Evolutionary conservation across 2,888 invertebrate genomes (phyloP), one percentile per base, ranked within the genome.

Genomic region (Dasypogon diadema): DNA sequence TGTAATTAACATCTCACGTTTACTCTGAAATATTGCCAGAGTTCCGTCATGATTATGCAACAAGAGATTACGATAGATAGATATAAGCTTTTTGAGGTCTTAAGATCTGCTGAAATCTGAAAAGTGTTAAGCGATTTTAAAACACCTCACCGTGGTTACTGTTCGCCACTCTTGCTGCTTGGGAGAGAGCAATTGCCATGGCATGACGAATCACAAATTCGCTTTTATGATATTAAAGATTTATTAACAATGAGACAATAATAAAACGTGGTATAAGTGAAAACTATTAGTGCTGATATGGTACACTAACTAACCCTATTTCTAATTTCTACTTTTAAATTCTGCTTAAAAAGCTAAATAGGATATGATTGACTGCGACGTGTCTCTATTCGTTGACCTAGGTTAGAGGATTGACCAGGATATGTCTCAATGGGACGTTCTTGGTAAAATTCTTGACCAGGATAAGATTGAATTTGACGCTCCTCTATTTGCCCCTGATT

Each of bases 1-100:
- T 22, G 48, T 65, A 65, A 65, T 65, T 65, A 65, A 16, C 65
- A 65, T 65, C 65, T 65, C 65, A 65, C 65, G 65, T 65, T 65
- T 65, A 10, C 65, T 65, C 48, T 60, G 60, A 60, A 37, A 30
- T 60, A 60, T 60, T 16, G 18, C 37, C 18, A 34, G 18, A 60
- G 30, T 12, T 60, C 18, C 30, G 56, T 6, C 12, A 12, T 42
- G 10, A 10, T 37, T 60, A 60, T 37, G 34, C 37, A 60, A 37
- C 10, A 22, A 55, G 16, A 51, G 12, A 8, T 51, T n/a, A n/a
- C 14, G 16, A 37, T 60, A 24, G n/a, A 30, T 58, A 58, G 14
- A 26, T 58, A 16, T n/a, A n/a, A n/a, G n/a, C n/a, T n/a, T n/a
- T 3, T 10, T 30, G 0, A 30, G 16, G 3, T 58, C 18, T 30